Conservation (phyloP, 2,113 vertebrate species). For the Muntiacus reevesi region DNA sequence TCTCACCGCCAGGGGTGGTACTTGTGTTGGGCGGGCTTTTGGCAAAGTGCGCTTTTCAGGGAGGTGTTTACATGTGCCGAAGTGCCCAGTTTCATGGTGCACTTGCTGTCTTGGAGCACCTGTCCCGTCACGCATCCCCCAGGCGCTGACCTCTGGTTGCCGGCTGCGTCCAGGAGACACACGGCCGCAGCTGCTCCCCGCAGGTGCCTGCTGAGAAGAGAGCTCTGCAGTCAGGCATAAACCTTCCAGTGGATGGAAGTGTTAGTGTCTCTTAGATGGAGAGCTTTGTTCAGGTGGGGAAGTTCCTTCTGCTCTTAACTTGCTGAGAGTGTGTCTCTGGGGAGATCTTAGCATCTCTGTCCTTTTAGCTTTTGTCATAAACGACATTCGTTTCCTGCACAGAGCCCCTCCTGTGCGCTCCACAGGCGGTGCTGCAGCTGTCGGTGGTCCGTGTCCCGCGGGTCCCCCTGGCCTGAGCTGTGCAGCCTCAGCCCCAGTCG, state of each 20-base stretch:
- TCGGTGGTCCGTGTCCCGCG: background rate
- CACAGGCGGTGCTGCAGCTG: accelerated
- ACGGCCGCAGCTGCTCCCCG: background rate
- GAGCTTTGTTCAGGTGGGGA: background rate
- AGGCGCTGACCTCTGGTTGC: background rate
- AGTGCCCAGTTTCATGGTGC: background rate
- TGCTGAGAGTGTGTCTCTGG: background rate
- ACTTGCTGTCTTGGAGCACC: background rate
- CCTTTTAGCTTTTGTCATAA: background rate
- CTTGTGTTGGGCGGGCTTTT: background rate
- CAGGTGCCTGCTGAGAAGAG: background rate
- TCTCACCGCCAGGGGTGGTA: background rate
- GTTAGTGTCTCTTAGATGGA: background rate
- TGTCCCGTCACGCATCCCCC: background rate
- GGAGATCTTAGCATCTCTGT: background rate
- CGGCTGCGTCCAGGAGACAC: background rate
- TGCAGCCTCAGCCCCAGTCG: background rate
- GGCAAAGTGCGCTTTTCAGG: background rate
- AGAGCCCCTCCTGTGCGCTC: too few relatives aligned
- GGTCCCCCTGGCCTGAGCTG: background rate
- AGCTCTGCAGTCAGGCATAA: accelerated
- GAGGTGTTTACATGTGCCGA: accelerated
- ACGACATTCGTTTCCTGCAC: accelerated
- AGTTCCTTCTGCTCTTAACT: background rate
- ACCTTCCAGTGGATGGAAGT: background rate